These are phyloP conservation scores for Agonopterix alstromeriana DNA, from an alignment of 2,888 invertebrate species.

Conservation along the genomic window DNA sequence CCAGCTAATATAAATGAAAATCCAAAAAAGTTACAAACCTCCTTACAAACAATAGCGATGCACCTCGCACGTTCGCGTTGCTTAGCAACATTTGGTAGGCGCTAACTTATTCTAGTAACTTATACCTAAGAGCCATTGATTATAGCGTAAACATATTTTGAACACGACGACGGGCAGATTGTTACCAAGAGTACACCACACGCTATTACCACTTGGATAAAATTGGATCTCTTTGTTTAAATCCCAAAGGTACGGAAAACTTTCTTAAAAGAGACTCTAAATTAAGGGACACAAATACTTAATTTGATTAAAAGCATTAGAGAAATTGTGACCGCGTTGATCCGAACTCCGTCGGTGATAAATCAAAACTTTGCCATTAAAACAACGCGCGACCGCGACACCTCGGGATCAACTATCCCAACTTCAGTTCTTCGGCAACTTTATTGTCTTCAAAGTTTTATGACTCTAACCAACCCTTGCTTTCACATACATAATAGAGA, in stretches of 20 bases:
- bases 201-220: too few relatives aligned
- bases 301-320: constrained; percentile 48
- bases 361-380: constrained; percentile 57
- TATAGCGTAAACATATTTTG: too few relatives aligned
- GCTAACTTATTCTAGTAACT: too few relatives aligned
- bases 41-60: too few relatives aligned
- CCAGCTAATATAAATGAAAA: too few relatives aligned
- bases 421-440: constrained; percentile 49
- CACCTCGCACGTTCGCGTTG: too few relatives aligned
- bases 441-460: constrained; percentile 59
- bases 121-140: too few relatives aligned
- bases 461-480: constrained; percentile 40
- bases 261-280: constrained; percentile 2
- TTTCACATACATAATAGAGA: constrained; percentile 17
- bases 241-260: too few relatives aligned
- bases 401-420: constrained; percentile 54
- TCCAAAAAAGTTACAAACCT: too few relatives aligned
- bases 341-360: constrained; percentile 36
- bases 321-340: constrained; percentile 39
- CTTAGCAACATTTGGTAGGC: too few relatives aligned
- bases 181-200: too few relatives aligned
- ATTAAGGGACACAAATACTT: constrained; percentile 27
- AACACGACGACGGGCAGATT: not conserved
- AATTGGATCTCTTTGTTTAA: too few relatives aligned
- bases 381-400: constrained; percentile 35